A percentile compares a stretch with the other conserved stretches of the same genome.
Conservation (phyloP, 2,113 vertebrate genomes). For the Sitta europaea region DNA sequence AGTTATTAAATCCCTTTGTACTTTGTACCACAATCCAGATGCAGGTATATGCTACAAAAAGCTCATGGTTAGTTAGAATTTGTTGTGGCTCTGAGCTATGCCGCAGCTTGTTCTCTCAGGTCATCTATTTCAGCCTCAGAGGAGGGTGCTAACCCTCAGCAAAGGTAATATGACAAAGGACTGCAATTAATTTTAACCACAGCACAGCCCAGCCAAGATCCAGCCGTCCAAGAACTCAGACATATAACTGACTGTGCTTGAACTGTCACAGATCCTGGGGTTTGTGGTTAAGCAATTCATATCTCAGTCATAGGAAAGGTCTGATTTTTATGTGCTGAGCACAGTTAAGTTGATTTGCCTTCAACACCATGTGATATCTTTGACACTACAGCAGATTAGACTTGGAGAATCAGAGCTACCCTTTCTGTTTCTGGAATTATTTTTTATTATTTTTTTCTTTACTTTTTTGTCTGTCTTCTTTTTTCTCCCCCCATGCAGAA, state of each 20-base stretch:
- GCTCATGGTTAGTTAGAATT: not conserved
- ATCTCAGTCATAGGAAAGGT: not conserved
- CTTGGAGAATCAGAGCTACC: not conserved
- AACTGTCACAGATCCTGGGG: not conserved
- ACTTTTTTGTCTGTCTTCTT: not conserved
- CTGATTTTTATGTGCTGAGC: not conserved
- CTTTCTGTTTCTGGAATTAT: accelerated
- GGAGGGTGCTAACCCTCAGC: not conserved
- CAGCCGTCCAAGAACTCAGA: not conserved
- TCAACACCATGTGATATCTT: not conserved
- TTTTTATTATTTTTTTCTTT: not conserved
- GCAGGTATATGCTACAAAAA: conserved; percentile 16
- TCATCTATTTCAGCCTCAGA: not conserved
- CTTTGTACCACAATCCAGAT: not conserved
- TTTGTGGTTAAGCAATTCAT: not conserved
- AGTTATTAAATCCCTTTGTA: conserved; percentile 28
- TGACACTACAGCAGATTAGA: not conserved
- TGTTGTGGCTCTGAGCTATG: not conserved
- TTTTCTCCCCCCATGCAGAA: not conserved
- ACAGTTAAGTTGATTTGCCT: not conserved
- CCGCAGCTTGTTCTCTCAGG: not conserved
- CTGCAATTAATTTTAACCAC: not conserved
- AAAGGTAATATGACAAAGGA: not conserved
- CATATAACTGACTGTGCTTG: not conserved
- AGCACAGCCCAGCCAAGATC: not conserved